A percentile compares a stretch with the other conserved stretches of the same genome.
Evolutionary conservation across 1,140 invertebrate species (phyloP).

Genomic region (Musca vetustissima): DNA sequence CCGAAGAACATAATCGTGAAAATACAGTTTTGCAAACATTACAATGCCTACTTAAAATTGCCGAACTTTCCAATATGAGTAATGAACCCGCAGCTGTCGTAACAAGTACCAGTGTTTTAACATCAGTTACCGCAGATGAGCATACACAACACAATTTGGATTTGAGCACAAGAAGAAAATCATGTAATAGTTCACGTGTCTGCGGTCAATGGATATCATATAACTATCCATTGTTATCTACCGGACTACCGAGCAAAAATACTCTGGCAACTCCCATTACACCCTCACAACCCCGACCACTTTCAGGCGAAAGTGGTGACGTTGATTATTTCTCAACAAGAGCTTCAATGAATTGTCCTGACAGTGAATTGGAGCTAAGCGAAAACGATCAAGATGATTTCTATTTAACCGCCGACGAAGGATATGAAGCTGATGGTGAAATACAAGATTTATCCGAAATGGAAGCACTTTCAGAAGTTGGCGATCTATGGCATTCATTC

Average conservation of each 20-base stretch:
- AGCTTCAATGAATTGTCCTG: conserved; percentile 45
- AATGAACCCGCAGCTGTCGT: conserved; percentile 38
- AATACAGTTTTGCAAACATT: conserved; percentile 49
- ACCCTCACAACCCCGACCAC: conserved; percentile 33
- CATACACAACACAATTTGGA: conserved; percentile 24
- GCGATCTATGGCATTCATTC: conserved; percentile 44
- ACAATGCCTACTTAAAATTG: conserved; percentile 50
- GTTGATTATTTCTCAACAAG: conserved; percentile 47
- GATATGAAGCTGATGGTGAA: conserved; percentile 53
- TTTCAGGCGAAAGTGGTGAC: conserved; percentile 40
- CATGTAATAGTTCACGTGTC: conserved; percentile 29
- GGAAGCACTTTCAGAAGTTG: conserved; percentile 35
- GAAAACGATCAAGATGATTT: conserved; percentile 47
- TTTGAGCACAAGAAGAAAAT: conserved; percentile 39
- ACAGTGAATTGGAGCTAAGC: conserved; percentile 49
- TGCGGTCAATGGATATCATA: background rate
- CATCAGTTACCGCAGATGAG: background rate
- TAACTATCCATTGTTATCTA: background rate
- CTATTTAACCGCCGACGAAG: conserved; percentile 51
- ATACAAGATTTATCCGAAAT: conserved; percentile 45
- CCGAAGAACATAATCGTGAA: conserved; percentile 44
- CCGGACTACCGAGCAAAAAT: conserved; percentile 6
- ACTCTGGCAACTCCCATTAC: background rate
- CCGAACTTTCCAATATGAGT: conserved; percentile 45
- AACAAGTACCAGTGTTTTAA: conserved; percentile 24